phyloP scores from a whole-genome alignment of 2,797 vertebrate species.

The Catostomus latipinnis region DNA sequence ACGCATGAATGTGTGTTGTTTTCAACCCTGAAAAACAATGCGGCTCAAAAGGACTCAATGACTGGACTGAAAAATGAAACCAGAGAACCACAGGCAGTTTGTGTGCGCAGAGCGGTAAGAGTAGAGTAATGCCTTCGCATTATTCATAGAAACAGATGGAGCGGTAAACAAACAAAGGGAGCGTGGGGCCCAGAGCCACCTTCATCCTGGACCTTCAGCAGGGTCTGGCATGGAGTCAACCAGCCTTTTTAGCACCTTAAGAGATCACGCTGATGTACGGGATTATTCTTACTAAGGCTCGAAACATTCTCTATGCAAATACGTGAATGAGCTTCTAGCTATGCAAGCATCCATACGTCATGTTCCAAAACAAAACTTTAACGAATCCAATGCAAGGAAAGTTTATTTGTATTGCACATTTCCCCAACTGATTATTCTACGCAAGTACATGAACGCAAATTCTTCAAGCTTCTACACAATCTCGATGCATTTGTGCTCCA shows the following conservation, averaged over 20 bases:
- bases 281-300: conserved; percentile 53
- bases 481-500: too few relatives aligned
- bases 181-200: conserved; percentile 14
- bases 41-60: conserved; percentile 7
- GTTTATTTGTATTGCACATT: too few relatives aligned
- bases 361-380: too few relatives aligned
- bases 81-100: conserved; percentile 1
- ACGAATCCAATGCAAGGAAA: too few relatives aligned
- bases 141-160: conserved; percentile 62
- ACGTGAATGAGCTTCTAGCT: too few relatives aligned
- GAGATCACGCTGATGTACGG: conserved; percentile 57
- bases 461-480: too few relatives aligned
- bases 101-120: conserved; percentile 1
- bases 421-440: too few relatives aligned
- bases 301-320: too few relatives aligned
- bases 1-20: not conserved
- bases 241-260: conserved; percentile 59
- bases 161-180: conserved; percentile 47
- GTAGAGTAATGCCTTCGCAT: conserved; percentile 36
- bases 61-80: not conserved
- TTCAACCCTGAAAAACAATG: not conserved
- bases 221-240: conserved; percentile 64
- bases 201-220: conserved; percentile 44
- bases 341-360: too few relatives aligned
- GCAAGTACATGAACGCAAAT: too few relatives aligned